phyloP scores from a whole-genome alignment of 2,797 vertebrate genomes.

The Pitangus sulphuratus region DNA sequence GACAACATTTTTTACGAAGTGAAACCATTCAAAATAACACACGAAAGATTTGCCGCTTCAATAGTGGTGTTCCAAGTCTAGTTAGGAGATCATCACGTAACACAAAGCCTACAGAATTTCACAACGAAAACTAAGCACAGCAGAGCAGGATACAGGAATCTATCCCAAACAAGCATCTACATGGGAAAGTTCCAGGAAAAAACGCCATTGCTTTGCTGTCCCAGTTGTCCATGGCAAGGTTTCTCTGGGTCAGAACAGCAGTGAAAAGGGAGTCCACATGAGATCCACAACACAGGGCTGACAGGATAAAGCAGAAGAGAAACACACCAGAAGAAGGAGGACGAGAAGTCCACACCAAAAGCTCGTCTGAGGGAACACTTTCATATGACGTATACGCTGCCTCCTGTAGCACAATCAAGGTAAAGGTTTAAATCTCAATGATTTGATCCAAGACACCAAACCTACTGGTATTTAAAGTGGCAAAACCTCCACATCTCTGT shows the following conservation, averaged over 20 bases:
- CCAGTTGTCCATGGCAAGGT: not conserved
- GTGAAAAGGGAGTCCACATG: not conserved
- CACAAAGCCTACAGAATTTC: rapidly evolving
- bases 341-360: not conserved
- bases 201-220: rapidly evolving
- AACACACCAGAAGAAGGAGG: not conserved
- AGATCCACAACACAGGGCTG: not conserved
- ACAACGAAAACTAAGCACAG: not conserved
- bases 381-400: rapidly evolving
- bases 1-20: not conserved
- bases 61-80: not conserved
- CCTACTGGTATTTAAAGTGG: not conserved
- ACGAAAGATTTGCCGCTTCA: rapidly evolving
- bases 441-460: not conserved
- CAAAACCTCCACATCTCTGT: not conserved
- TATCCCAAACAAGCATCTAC: not conserved
- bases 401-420: not conserved
- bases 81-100: not conserved
- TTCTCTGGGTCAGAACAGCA: not conserved
- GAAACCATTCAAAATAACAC: not conserved
- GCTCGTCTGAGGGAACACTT: not conserved
- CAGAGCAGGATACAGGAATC: not conserved
- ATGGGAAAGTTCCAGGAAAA: not conserved
- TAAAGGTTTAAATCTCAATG: not conserved
- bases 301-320: not conserved